These are phyloP conservation scores for Ruditapes philippinarum DNA, from an alignment of 1,140 invertebrate species.

Conservation along the genomic window DNA sequence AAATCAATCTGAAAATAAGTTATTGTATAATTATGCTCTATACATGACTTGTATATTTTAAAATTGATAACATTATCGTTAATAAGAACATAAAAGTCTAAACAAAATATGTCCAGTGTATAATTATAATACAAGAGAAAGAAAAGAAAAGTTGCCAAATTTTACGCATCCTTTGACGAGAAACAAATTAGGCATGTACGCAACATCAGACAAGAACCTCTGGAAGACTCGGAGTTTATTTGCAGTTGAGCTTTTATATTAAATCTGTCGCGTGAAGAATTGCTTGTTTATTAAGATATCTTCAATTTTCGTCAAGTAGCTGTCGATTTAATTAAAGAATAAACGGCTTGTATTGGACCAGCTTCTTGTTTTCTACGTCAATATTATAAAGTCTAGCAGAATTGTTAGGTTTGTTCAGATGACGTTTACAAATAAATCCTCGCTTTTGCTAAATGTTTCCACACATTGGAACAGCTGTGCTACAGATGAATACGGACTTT, in stretches of 20 bases:
- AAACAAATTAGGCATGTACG: not conserved
- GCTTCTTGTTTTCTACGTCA: not conserved
- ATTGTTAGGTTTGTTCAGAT: not conserved
- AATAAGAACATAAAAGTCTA: too few species aligned
- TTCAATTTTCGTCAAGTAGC: conserved; percentile 46
- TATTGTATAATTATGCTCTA: too few species aligned
- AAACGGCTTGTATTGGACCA: conserved; percentile 42
- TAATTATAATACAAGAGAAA: too few species aligned
- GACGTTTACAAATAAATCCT: not conserved
- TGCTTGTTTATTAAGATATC: conserved; percentile 41
- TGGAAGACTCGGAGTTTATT: not conserved
- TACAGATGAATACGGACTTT: not conserved
- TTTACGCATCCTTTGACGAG: not conserved
- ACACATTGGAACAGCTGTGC: too few species aligned
- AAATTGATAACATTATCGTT: too few species aligned
- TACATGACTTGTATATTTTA: too few species aligned
- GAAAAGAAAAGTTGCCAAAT: too few species aligned
- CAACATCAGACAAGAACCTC: not conserved
- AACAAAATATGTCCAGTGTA: too few species aligned
- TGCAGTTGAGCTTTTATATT: conserved; percentile 34
- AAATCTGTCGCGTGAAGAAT: conserved; percentile 16
- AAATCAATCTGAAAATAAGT: too few species aligned
- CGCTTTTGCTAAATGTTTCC: not conserved
- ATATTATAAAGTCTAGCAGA: not conserved
- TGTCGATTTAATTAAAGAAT: conserved; percentile 43